phyloP scores from a whole-genome alignment of 2,797 vertebrate genomes.

The Ceyx erithaca region DNA sequence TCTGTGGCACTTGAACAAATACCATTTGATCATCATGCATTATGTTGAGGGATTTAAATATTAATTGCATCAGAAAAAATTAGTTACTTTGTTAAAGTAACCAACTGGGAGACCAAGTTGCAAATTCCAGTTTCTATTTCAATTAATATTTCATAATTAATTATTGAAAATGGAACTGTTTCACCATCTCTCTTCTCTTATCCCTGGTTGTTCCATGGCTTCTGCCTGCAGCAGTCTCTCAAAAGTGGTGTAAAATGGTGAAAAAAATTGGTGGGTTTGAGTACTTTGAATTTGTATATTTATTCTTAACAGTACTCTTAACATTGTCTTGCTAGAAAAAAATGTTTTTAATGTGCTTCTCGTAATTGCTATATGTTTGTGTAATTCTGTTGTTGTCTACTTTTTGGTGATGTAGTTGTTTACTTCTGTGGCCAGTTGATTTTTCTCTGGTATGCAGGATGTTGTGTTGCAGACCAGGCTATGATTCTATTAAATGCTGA shows the following conservation, averaged over 20 bases:
- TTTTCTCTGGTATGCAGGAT: neutral
- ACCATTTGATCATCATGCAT: neutral
- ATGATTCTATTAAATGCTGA: neutral
- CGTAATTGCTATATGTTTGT: neutral
- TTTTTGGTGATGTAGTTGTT: neutral
- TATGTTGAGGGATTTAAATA: neutral
- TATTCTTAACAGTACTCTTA: neutral
- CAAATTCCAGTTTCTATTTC: neutral
- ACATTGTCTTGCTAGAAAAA: neutral
- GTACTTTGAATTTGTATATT: neutral
- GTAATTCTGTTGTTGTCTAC: neutral
- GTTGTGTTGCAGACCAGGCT: neutral
- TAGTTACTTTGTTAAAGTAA: neutral
- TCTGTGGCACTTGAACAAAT: neutral
- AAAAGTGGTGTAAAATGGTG: neutral
- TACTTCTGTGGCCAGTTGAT: neutral
- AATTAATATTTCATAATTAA: conserved; percentile 28
- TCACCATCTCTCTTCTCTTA: neutral
- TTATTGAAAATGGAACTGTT: neutral
- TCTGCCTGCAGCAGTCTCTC: neutral
- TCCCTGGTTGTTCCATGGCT: neutral
- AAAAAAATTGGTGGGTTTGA: neutral
- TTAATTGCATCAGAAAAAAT: neutral
- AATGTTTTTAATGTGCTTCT: neutral
- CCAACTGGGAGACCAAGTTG: neutral